Evolutionary conservation across 2,113 vertebrate genomes (phyloP), one percentile per base, ranked within the genome.

Genomic region (Etia nguti): DNA sequence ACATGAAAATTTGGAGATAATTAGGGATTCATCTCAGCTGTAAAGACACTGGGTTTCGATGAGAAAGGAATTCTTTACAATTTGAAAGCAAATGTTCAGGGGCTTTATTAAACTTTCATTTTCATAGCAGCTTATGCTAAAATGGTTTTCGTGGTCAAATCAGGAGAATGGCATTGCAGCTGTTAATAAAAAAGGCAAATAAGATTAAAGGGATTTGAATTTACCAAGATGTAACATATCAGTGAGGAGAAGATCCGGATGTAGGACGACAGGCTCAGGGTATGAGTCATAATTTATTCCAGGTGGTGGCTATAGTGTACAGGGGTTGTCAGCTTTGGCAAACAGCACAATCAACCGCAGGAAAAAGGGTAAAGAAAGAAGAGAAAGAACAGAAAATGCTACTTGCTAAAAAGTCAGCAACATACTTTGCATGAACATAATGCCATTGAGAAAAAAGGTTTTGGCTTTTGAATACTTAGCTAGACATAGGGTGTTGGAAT

Each of bases 351-450:
- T 24, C 11, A 0, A 2, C 2, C 8, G 4, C 8, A 9, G 15
- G 29, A 29, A 26, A 13, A 22, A 22, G 6, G 18, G 20, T 68
- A 7, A 68, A 24, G 1, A 24, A 48, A 68, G 15, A 46, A 2
- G 5, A 31, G 5, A 60, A 60, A 20, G 16, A 11, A 0, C 3
- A 36, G 59, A 36, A 62, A 62, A 62, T 4, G 18, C 59, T 62
- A 62, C 29, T 29, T 59, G 24, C 56, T 62, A 34, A 60, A 65
- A 8, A 22, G 6, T 22, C 0, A 0, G 0, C 6, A 13, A 41
- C 0, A 4, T 68, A 41, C 41, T 43, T 5, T 43, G 41, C 41
- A 43, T 43, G 41, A 43, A 13, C 11, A 43, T 5, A 43, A 43
- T 12, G 11, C 41, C 41, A 13, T 5, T 43, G 41, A 43, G 1